phyloP scores from a whole-genome alignment of 2,888 invertebrate genomes.

The Ametastegia equiseti region DNA sequence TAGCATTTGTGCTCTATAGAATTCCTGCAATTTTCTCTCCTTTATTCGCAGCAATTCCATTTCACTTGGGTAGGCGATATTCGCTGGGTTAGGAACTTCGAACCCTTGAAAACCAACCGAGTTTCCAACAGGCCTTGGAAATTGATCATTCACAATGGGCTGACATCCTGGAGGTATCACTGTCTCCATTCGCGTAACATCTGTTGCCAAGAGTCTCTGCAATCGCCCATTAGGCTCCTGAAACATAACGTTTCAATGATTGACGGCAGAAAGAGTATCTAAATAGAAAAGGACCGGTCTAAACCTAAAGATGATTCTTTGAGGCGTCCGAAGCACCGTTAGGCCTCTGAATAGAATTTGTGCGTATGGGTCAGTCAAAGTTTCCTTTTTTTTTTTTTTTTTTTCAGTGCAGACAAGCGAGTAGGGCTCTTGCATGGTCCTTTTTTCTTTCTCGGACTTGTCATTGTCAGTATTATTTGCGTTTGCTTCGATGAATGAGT shows the following conservation, averaged over 20 bases:
- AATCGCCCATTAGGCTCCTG: conserved; percentile 41
- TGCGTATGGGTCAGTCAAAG: conserved; percentile 7
- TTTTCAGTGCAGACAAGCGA: neutral
- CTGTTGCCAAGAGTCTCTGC: conserved; percentile 34
- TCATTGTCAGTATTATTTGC: neutral
- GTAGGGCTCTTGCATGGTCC: neutral
- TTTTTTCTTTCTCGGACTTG: too few relatives aligned
- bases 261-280: neutral
- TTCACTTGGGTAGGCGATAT: conserved; percentile 49
- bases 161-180: conserved; percentile 17
- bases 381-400: neutral
- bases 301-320: neutral
- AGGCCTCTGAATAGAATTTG: conserved; percentile 38
- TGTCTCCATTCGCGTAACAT: conserved; percentile 31
- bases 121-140: conserved; percentile 9
- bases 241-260: conserved; percentile 28
- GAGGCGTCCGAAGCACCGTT: conserved; percentile 34
- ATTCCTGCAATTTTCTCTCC: conserved; percentile 59
- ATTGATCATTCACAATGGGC: conserved; percentile 31
- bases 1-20: conserved; percentile 57
- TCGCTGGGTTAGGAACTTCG: conserved; percentile 52
- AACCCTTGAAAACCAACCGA: conserved; percentile 48
- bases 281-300: neutral
- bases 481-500: neutral
- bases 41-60: conserved; percentile 56